A percentile compares a stretch with the other conserved stretches of the same genome.
Evolutionary conservation across 2,797 vertebrate species (phyloP).

Genomic region (Dicrostonyx torquatus): DNA sequence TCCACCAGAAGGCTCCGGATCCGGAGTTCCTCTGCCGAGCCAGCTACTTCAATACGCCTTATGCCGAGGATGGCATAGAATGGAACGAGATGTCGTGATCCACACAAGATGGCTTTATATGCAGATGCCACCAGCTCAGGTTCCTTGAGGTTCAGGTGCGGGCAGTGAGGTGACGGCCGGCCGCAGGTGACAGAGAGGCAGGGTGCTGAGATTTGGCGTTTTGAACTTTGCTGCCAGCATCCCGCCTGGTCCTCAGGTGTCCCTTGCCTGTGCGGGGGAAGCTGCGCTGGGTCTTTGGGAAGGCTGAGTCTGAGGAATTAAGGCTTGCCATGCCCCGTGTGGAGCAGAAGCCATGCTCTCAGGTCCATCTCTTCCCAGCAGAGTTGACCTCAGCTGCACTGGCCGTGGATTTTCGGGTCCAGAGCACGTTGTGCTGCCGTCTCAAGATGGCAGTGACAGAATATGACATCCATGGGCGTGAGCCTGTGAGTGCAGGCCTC

Average conservation of each 20-base stretch:
- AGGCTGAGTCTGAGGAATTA: neutral
- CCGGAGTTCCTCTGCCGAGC: neutral
- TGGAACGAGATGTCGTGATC: fast-evolving
- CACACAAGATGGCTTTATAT: fast-evolving
- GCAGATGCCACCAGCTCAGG: neutral
- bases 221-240: neutral
- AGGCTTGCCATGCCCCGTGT: neutral
- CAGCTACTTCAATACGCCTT: neutral
- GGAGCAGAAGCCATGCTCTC: neutral
- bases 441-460: neutral
- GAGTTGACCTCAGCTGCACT: neutral
- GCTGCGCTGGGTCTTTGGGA: neutral
- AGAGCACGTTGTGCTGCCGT: neutral
- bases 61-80: fast-evolving
- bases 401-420: fast-evolving
- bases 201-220: neutral
- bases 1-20: fast-evolving
- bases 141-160: neutral
- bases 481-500: neutral
- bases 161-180: too few species aligned
- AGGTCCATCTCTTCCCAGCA: neutral
- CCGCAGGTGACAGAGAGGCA: too few species aligned
- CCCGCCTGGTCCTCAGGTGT: neutral
- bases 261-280: neutral
- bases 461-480: too few species aligned